Percentiles rank a stretch among this genome's conserved stretches.
phyloP scores from a whole-genome alignment of 2,888 invertebrate genomes.

The Mythimna lalbum region DNA sequence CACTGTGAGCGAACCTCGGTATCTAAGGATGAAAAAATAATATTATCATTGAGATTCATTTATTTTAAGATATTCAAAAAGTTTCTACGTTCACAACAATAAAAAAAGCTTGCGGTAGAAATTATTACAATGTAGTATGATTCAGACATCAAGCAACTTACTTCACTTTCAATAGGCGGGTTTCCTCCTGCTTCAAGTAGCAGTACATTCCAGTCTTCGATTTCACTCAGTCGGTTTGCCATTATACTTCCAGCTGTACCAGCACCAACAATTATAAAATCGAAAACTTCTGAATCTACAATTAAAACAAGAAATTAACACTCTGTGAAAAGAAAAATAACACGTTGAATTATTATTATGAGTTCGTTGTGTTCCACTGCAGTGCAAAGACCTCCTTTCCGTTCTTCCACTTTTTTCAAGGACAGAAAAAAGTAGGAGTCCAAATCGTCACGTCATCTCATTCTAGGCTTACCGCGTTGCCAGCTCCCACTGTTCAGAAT shows the following conservation, averaged over 20 bases:
- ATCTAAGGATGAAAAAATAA: constrained; percentile 33
- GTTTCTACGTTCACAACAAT: not conserved
- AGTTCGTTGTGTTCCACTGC: too few species aligned
- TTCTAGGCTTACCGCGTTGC: too few species aligned
- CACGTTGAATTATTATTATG: not conserved
- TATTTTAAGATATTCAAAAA: not conserved
- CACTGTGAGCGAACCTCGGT: constrained; percentile 18
- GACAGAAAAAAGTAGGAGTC: too few species aligned
- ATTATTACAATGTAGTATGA: too few species aligned
- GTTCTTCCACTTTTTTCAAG: too few species aligned
- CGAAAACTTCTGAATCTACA: constrained; percentile 53
- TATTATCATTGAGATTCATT: not conserved
- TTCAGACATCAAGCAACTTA: constrained; percentile 78
- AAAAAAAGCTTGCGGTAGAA: not conserved
- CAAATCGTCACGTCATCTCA: too few species aligned
- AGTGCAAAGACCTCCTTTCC: too few species aligned
- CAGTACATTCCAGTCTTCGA: constrained; percentile 56
- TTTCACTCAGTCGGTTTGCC: constrained; percentile 62
- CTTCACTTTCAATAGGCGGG: constrained; percentile 88
- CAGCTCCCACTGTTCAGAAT: too few species aligned
- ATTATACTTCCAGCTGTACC: constrained; percentile 64
- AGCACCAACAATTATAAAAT: constrained; percentile 65
- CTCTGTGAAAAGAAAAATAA: not conserved
- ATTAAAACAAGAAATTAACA: not conserved
- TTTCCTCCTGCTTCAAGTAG: constrained; percentile 65